A percentile compares a stretch with the other conserved stretches of the same genome.
Conservation (phyloP, 1,140 invertebrate genomes). For the Heliothis subflexa region DNA sequence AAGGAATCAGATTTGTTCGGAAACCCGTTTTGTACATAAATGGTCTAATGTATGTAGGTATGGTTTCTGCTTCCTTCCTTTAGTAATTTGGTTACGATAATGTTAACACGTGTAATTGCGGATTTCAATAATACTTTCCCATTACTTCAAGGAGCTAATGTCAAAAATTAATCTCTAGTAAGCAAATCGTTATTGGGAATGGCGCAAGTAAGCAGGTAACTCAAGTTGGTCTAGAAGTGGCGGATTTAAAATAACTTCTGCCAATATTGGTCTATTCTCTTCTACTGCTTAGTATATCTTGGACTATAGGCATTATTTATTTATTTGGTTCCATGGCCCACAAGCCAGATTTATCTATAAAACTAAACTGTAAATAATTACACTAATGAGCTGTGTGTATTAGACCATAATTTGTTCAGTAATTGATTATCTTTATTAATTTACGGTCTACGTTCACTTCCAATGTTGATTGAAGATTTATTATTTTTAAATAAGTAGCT, state of each 20-base stretch:
- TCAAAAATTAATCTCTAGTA: no score
- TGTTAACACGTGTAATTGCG: no score
- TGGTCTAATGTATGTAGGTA: constrained; percentile 1
- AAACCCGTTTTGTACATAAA: constrained; percentile 25
- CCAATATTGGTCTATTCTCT: no score
- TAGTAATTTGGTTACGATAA: constrained; percentile 6
- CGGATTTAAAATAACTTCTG: no score
- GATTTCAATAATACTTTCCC: no score
- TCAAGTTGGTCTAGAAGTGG: no score
- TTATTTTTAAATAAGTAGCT: constrained; percentile 1
- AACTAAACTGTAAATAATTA: not conserved
- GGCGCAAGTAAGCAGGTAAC: no score
- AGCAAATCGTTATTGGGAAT: no score
- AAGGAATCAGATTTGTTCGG: constrained; percentile 41
- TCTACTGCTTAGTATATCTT: no score
- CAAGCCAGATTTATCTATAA: not conserved
- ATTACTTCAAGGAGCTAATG: no score
- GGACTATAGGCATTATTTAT: no score
- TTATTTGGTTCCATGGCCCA: not conserved
- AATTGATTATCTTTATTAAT: constrained; percentile 35
- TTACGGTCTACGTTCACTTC: constrained; percentile 40
- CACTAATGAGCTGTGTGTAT: not conserved
- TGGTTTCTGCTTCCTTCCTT: constrained; percentile 19
- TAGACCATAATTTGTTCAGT: constrained; percentile 38
- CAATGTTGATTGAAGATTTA: constrained; percentile 17